Percentiles rank a stretch among this genome's conserved stretches.
These are phyloP conservation scores for Creontiades dilutus DNA, from an alignment of 2,888 invertebrate genomes.

Conservation along the genomic window DNA sequence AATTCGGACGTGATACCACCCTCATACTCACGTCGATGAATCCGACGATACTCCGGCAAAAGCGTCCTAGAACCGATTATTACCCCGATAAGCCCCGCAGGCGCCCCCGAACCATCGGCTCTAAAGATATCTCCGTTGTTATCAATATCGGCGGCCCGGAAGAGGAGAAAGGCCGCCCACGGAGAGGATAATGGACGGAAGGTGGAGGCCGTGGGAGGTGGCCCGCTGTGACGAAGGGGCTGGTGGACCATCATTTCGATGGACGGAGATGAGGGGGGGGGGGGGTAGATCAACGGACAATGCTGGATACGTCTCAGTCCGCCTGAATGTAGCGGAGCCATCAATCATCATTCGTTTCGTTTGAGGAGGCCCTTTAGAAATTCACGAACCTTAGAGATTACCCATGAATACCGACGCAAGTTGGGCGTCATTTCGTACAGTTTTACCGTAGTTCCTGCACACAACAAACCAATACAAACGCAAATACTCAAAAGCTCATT, in stretches of 20 bases:
- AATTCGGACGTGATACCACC: too few relatives aligned
- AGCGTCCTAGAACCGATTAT: neutral
- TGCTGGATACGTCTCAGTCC: neutral
- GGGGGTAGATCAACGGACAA: neutral
- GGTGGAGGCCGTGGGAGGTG: neutral
- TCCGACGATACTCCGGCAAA: neutral
- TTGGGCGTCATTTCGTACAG: neutral
- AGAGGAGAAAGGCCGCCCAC: neutral
- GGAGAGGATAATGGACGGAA: slow-evolving; percentile 2
- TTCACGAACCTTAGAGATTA: neutral
- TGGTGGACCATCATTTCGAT: too few relatives aligned
- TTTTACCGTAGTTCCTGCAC: too few relatives aligned
- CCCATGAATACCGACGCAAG: neutral
- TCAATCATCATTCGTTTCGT: slow-evolving; percentile 24
- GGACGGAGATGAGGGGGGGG: neutral
- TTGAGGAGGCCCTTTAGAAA: neutral
- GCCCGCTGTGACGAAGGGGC: neutral
- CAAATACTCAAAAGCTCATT: too few relatives aligned
- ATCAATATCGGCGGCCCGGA: neutral
- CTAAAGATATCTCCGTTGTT: slow-evolving; percentile 2
- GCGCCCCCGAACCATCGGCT: neutral
- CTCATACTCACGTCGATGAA: too few relatives aligned
- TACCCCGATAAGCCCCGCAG: neutral
- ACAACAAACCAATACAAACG: too few relatives aligned
- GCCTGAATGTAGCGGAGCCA: neutral